These are phyloP conservation scores for Pteropus rufus DNA, from an alignment of 2,797 vertebrate genomes.

Conservation along the genomic window DNA sequence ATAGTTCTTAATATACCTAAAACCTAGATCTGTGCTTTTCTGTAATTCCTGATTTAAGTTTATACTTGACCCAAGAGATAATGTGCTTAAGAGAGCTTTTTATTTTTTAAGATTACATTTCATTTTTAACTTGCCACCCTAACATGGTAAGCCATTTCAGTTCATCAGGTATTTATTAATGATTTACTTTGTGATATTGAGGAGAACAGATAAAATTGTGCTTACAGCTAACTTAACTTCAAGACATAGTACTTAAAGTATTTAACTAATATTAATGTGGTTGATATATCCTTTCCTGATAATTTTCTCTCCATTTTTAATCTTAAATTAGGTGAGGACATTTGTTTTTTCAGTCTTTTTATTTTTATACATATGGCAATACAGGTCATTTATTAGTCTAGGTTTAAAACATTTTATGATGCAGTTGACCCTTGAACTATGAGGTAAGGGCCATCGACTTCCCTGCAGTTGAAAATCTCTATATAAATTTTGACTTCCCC, in stretches of 20 bases:
- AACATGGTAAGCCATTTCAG: background rate
- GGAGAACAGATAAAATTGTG: background rate
- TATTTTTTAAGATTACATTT: background rate
- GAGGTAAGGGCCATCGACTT: background rate
- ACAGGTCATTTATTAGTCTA: background rate
- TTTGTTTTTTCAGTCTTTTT: background rate
- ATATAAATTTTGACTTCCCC: background rate
- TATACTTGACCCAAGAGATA: background rate
- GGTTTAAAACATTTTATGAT: background rate
- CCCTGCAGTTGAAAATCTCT: background rate
- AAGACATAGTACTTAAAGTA: background rate
- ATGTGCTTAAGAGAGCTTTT: background rate
- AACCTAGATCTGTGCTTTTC: background rate
- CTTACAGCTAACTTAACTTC: background rate
- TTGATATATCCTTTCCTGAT: background rate
- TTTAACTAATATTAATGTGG: background rate
- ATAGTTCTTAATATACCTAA: background rate
- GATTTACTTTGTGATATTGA: constrained; percentile 16
- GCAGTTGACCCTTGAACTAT: background rate
- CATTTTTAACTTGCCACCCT: background rate
- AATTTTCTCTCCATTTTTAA: background rate
- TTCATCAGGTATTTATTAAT: constrained; percentile 34
- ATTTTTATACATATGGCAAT: background rate
- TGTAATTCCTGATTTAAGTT: background rate
- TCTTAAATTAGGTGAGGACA: background rate